A percentile compares a stretch with the other conserved stretches of the same genome.
phyloP scores from a whole-genome alignment of 2,888 invertebrate genomes.

The Drosophila kambysellisi region DNA sequence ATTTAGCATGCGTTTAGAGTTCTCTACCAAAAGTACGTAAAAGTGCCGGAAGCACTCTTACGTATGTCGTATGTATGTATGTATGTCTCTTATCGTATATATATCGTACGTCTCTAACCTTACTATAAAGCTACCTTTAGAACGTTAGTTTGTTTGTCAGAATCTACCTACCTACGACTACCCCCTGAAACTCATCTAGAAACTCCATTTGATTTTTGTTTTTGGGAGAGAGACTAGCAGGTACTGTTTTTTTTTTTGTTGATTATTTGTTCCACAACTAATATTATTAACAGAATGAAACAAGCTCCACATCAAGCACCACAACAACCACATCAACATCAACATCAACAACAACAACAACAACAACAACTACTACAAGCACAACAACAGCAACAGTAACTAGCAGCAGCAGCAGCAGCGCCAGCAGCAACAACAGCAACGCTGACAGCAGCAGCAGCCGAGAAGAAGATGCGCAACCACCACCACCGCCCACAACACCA shows the following conservation, averaged over 20 bases:
- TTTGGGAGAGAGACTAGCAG: constrained; percentile 57
- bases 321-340: constrained; percentile 58
- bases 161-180: background rate
- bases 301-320: constrained; percentile 72
- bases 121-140: constrained; percentile 21
- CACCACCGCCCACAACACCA: constrained; percentile 81
- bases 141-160: constrained; percentile 23
- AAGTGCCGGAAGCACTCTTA: constrained; percentile 48
- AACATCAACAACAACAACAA: constrained; percentile 42
- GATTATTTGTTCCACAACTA: constrained; percentile 82
- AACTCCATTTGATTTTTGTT: constrained; percentile 65
- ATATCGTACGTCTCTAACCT: constrained; percentile 12
- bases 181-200: constrained; percentile 28
- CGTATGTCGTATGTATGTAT: constrained; percentile 55
- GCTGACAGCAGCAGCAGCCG: constrained; percentile 48
- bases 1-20: constrained; percentile 60
- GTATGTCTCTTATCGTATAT: constrained; percentile 36
- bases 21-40: constrained; percentile 33
- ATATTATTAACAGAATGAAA: constrained; percentile 85
- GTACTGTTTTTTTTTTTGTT: constrained; percentile 44
- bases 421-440: constrained; percentile 44
- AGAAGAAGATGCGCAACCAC: constrained; percentile 82
- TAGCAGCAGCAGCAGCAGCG: constrained; percentile 47
- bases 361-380: constrained; percentile 45
- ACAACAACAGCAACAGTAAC: constrained; percentile 46